These are phyloP conservation scores for Elaphurus davidianus DNA, from an alignment of 2,113 vertebrate genomes.

Conservation along the genomic window DNA sequence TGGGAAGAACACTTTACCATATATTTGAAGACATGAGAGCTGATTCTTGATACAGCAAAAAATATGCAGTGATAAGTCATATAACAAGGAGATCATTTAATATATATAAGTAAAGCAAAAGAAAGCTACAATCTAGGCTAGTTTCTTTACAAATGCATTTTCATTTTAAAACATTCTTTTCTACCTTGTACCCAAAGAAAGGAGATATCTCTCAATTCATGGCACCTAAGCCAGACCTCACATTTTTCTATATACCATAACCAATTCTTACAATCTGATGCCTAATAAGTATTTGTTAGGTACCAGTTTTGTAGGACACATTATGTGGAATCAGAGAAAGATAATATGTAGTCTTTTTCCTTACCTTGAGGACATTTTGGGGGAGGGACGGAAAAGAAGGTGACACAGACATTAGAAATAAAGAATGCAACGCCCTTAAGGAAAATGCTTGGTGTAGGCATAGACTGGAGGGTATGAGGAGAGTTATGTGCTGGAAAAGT, in stretches of 20 bases:
- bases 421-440: background rate
- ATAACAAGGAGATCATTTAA: background rate
- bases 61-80: background rate
- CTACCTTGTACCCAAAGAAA: background rate
- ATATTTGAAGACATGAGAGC: background rate
- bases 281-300: background rate
- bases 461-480: too few species aligned
- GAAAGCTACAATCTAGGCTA: background rate
- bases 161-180: background rate
- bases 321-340: background rate
- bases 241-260: background rate
- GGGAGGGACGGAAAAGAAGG: background rate
- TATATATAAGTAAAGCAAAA: background rate
- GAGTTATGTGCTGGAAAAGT: background rate
- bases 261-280: background rate
- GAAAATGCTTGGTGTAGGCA: background rate
- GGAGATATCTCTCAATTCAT: background rate
- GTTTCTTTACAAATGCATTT: background rate
- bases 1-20: background rate
- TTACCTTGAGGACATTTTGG: background rate
- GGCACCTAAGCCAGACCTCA: background rate
- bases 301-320: background rate
- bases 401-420: background rate
- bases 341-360: background rate
- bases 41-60: background rate